These are phyloP conservation scores for Heteromurus nitidus DNA, from an alignment of 2,888 invertebrate genomes.

Conservation along the genomic window DNA sequence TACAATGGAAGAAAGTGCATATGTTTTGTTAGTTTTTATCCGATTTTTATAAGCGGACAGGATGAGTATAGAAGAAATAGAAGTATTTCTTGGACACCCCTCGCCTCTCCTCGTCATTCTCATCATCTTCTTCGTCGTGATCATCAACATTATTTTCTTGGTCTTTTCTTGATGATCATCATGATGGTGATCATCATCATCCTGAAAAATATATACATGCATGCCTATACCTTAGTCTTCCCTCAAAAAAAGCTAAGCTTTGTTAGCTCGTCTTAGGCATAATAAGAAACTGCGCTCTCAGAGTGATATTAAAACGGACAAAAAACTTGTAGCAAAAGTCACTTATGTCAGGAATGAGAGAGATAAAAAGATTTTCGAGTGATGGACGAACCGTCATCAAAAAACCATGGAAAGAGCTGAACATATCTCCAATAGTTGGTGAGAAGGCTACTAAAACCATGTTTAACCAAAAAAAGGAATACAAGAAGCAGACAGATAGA, in stretches of 20 bases:
- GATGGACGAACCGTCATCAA: constrained; percentile 62
- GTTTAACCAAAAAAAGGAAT: constrained; percentile 20
- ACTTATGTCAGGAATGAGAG: constrained; percentile 65
- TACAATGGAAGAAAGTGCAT: constrained; percentile 13
- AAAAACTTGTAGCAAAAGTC: constrained; percentile 66
- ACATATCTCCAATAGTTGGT: neutral
- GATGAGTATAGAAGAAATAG: too few relatives aligned
- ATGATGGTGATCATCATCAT: constrained; percentile 30
- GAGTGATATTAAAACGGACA: constrained; percentile 60
- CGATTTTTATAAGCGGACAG: constrained; percentile 34
- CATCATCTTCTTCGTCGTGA: neutral
- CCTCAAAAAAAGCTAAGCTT: too few relatives aligned
- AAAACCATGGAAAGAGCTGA: constrained; percentile 27
- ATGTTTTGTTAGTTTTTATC: constrained; percentile 33
- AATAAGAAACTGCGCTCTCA: neutral
- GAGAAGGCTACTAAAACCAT: constrained; percentile 34
- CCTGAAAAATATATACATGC: neutral
- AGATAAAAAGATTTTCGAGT: constrained; percentile 64
- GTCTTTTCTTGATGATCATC: constrained; percentile 21
- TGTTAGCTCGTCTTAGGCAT: too few relatives aligned
- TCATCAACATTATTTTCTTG: constrained; percentile 17
- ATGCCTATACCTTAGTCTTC: neutral
- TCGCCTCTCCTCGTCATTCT: constrained; percentile 29
- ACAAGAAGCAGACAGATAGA: constrained; percentile 5
- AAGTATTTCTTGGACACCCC: too few relatives aligned